A percentile compares a stretch with the other conserved stretches of the same genome.
phyloP scores from a whole-genome alignment of 1,140 invertebrate species.

The Ceratoteleas bidentatus region DNA sequence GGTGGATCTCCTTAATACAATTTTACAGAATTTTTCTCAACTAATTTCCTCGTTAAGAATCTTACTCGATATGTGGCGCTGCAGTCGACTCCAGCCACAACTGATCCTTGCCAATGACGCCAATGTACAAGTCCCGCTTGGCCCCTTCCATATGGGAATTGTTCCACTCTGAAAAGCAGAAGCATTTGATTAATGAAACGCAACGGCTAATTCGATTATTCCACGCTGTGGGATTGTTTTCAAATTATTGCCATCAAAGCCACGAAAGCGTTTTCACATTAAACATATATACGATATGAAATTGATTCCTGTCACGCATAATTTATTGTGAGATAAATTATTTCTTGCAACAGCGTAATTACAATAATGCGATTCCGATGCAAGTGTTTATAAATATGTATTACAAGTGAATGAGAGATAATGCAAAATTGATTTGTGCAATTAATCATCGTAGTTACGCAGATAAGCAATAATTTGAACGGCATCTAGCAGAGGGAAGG shows the following conservation, averaged over 20 bases:
- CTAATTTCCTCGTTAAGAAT: neutral
- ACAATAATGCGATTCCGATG: neutral
- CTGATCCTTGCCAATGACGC: conserved; percentile 76
- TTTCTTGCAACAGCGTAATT: neutral
- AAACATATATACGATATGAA: neutral
- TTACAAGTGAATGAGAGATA: neutral
- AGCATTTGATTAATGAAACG: neutral
- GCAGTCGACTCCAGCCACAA: conserved; percentile 77
- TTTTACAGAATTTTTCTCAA: no score
- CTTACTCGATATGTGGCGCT: conserved; percentile 76
- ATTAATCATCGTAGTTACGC: neutral
- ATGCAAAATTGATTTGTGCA: neutral
- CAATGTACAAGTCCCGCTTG: conserved; percentile 77
- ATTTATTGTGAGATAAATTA: neutral
- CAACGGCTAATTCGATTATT: neutral
- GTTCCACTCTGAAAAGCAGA: conserved; percentile 72
- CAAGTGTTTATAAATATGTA: neutral
- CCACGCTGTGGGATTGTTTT: neutral
- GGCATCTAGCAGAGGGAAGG: neutral
- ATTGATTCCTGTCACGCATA: neutral
- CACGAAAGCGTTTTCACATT: neutral
- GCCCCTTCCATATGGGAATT: conserved; percentile 75
- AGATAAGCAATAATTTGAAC: conserved; percentile 25
- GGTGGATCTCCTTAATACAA: no score
- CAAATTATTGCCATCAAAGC: conserved; percentile 1